Evolutionary conservation across 2,888 invertebrate species (phyloP).

Genomic region (Drosophila tanythrix): DNA sequence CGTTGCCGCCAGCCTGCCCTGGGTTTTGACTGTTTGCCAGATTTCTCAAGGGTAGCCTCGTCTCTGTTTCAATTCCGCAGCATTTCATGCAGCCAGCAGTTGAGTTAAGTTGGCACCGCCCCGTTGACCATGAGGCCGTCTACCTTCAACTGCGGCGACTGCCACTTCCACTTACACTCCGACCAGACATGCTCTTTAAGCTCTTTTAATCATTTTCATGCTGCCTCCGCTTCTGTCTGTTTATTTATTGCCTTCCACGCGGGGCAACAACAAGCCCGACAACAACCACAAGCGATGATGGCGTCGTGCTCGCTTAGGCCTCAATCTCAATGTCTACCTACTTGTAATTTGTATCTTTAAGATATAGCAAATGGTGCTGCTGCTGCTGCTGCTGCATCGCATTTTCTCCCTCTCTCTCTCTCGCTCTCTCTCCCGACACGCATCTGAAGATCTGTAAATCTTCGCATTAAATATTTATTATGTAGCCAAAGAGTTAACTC

Average conservation of each 20-base stretch:
- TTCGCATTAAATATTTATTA: slow-evolving; percentile 77
- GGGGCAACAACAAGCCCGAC: slow-evolving; percentile 30
- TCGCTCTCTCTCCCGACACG: slow-evolving; percentile 16
- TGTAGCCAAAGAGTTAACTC: slow-evolving; percentile 79
- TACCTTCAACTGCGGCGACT: slow-evolving; percentile 47
- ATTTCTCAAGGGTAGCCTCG: slow-evolving; percentile 59
- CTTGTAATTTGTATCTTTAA: slow-evolving; percentile 79
- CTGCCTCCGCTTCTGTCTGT: slow-evolving; percentile 65
- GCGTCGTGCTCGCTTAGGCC: slow-evolving; percentile 65
- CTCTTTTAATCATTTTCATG: slow-evolving; percentile 79
- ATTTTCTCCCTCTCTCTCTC: neutral
- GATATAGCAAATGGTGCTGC: slow-evolving; percentile 63
- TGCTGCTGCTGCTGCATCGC: slow-evolving; percentile 32
- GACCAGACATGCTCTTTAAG: slow-evolving; percentile 74
- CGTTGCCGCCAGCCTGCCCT: neutral
- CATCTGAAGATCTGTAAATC: slow-evolving; percentile 49
- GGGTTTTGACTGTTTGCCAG: slow-evolving; percentile 12
- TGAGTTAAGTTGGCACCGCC: slow-evolving; percentile 48
- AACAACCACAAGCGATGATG: slow-evolving; percentile 19
- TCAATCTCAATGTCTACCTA: slow-evolving; percentile 77
- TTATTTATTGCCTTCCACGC: slow-evolving; percentile 70
- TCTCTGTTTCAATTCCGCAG: slow-evolving; percentile 52
- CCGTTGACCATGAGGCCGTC: slow-evolving; percentile 73
- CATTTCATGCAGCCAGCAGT: slow-evolving; percentile 34
- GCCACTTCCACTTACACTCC: slow-evolving; percentile 45